Evolutionary conservation across 2,113 vertebrate species (phyloP), one percentile per base, ranked within the genome.

Genomic region (Atherinomorus stipes): DNA sequence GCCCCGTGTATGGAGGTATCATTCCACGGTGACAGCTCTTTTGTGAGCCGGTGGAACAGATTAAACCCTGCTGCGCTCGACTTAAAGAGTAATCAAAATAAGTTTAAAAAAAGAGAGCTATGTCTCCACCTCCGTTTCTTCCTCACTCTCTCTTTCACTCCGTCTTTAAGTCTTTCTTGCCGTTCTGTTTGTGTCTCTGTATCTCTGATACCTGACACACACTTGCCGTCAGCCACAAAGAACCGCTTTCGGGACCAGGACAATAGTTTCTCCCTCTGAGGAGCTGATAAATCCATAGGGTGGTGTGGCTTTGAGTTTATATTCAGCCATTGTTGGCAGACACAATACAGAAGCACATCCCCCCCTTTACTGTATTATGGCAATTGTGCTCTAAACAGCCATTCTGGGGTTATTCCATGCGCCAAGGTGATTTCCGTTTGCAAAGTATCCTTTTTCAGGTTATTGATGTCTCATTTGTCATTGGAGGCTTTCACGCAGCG

Each of bases 391-490:
- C 83, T 28, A 59, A 89, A 82, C 74, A 78, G 74, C 79, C 81
- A 85, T 91, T 90, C 86, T 79, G 65, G 70, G 62, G 76, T 63
- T 47, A 54, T 83, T 87, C 83, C 84, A 74, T 85, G 86, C 59
- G 71, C 87, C 80, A 19, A 73, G 82, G 82, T 62, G 75, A 88
- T 86, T 94, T 94, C 92, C 89, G 88, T 68, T 89, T 63, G 50
- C 67, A 25, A 9, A 62, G 80, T 90, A 84, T 93, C 82, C 2
- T 54, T 90, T 94, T 91, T 89, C 90, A 92, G 76, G 82, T 93
- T 80, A 89, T 87, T 92, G 84, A 93, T 85, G 90, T 86, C 85
- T 87, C 21, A 83, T 88, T 92, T 93, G 89, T 93, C 76, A 64
- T 57, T 42, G 54, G 72, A 72, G 59, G 86, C 81, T 89, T 92